phyloP scores from a whole-genome alignment of 2,113 vertebrate genomes.

The Archocentrus centrarchus region DNA sequence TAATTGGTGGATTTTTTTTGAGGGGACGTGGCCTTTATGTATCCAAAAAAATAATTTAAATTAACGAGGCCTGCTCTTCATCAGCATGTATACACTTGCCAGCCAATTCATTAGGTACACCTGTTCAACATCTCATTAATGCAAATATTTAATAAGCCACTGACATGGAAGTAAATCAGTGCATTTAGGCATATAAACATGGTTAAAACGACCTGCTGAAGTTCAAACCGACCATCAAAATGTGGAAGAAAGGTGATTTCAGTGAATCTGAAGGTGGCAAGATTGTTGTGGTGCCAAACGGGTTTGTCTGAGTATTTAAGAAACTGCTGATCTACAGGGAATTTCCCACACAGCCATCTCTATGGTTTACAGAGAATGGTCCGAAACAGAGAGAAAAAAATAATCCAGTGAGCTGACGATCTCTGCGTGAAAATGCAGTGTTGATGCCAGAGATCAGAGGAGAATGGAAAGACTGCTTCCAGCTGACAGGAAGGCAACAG shows the following conservation, averaged over 20 bases:
- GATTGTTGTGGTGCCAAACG: background rate
- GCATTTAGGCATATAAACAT: background rate
- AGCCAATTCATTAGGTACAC: background rate
- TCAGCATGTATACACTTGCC: background rate
- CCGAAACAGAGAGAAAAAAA: background rate
- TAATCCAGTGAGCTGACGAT: background rate
- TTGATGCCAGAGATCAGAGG: background rate
- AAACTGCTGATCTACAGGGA: background rate
- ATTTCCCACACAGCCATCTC: background rate
- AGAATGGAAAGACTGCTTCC: background rate
- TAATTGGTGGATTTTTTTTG: background rate
- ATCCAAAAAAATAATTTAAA: rapidly evolving
- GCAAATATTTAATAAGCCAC: background rate
- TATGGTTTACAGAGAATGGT: rapidly evolving
- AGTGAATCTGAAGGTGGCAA: background rate
- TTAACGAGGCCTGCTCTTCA: background rate
- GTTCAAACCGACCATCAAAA: background rate
- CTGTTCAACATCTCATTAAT: too few relatives aligned
- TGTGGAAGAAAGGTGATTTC: background rate
- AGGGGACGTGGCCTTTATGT: rapidly evolving
- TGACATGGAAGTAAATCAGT: background rate
- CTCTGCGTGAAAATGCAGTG: background rate
- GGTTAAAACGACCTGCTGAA: background rate
- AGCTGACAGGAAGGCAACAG: rapidly evolving
- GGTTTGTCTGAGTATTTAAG: background rate